phyloP scores from a whole-genome alignment of 2,113 vertebrate genomes.

The Pithys albifrons region DNA sequence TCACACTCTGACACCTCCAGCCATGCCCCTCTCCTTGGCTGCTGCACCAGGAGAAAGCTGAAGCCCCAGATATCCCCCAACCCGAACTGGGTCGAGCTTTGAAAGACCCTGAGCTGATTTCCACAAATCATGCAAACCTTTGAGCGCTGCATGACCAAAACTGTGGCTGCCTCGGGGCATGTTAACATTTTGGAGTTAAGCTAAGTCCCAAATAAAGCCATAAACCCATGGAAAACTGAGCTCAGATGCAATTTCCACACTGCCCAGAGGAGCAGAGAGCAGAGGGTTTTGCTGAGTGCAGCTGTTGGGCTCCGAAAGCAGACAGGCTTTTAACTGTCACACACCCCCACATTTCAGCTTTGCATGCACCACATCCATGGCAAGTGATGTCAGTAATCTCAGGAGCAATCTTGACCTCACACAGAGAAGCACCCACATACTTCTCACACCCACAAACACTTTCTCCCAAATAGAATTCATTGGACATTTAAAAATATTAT shows the following conservation, averaged over 20 bases:
- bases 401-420: constrained; percentile 52
- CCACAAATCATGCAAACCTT: background rate
- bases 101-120: background rate
- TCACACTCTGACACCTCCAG: background rate
- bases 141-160: background rate
- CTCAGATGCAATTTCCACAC: background rate
- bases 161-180: background rate
- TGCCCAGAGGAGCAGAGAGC: constrained; percentile 35
- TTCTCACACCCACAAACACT: constrained; percentile 64
- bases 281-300: constrained; percentile 2
- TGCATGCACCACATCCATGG: constrained; percentile 27
- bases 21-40: background rate
- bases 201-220: background rate
- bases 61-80: background rate
- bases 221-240: background rate
- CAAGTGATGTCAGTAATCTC: constrained; percentile 36
- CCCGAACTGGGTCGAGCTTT: background rate
- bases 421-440: constrained; percentile 55
- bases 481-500: background rate
- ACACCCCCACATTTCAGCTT: constrained; percentile 49
- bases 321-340: constrained; percentile 58
- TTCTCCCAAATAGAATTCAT: constrained; percentile 39
- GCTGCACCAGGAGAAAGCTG: background rate
- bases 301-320: constrained; percentile 9
- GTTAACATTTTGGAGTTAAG: background rate